Evolutionary conservation across 2,113 vertebrate species (phyloP).

Genomic region (Craseonycteris thonglongyai): DNA sequence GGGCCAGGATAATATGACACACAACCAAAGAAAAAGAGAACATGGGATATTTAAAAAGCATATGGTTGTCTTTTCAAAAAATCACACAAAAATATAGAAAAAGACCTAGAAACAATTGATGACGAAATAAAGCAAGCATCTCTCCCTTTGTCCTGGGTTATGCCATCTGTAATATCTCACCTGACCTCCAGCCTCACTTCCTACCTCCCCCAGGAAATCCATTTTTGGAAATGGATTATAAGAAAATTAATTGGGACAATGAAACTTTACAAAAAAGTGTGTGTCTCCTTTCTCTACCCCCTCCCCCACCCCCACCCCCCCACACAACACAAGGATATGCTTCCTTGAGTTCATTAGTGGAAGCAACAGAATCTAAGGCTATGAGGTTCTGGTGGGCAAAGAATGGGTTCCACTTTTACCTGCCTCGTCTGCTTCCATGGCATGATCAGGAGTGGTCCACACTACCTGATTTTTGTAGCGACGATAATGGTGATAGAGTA

Average conservation of each 20-base stretch:
- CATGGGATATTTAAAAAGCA: neutral
- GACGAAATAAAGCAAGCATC: neutral
- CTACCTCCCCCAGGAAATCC: neutral
- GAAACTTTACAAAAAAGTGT: neutral
- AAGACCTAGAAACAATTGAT: neutral
- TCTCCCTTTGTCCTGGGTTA: neutral
- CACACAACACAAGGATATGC: neutral
- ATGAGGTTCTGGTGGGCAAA: neutral
- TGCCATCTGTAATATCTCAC: too few relatives aligned
- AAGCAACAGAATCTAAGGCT: neutral
- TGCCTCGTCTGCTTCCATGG: neutral
- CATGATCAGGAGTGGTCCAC: neutral
- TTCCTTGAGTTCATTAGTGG: neutral
- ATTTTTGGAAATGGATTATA: neutral
- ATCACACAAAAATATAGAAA: neutral
- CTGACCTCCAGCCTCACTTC: accelerated
- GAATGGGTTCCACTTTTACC: neutral
- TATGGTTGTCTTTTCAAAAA: neutral
- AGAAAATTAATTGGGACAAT: neutral
- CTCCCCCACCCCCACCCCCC: neutral
- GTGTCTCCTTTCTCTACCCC: neutral
- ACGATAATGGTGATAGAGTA: neutral
- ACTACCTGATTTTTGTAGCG: neutral
- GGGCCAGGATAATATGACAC: neutral
- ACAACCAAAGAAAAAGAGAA: neutral